Base-by-base conservation (phyloP, 1,140 invertebrate genomes). In the Stegodyphus mimosarum region DNA sequence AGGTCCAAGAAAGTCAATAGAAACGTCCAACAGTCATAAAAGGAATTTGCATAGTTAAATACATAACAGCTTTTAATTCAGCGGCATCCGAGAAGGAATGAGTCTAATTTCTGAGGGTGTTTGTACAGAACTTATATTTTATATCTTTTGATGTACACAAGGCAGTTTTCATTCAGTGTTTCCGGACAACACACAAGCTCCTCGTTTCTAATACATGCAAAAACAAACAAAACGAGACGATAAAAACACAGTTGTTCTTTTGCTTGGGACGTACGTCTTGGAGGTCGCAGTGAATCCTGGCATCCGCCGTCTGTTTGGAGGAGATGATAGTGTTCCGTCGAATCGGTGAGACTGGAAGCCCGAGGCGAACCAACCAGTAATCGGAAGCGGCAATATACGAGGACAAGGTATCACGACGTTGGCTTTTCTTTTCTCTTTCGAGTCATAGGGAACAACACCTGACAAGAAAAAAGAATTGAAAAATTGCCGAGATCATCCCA, bases 1-100 rank as follows among this genome's bases (percentile, higher is more conserved):
- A 67, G 55, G 55, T 60, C 55, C 15, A 60, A 10, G 13, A 67
- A 50, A 72, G 18, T 60, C 66, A 13, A 17, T 33, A 81, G 49
- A 72, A 83, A 76, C 60, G 71, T 76, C 52, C 81, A 84, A 84
- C 81, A 84, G 70, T 83, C 80, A 18, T 70, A 70, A 84, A 78
- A 78, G 60, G 48, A 86, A 86, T 86, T 78, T 86, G 83, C 67
- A 77, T 86, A 77, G 83, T 86, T 86, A 77, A 85, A 86, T 84
- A 84, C 81, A 76, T 84, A 84, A 84, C 81, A 76, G 81, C 10
- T 63, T 66, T 83, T 70, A 81, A 72, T 81, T 72, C 71, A 60
- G n/a, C 9, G 60, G 80, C 71, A 83, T 83, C 80, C 71, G 78
- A 80, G 78, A 51, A 50, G 18, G 33, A 33, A 33, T 52, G 52